Evolutionary conservation across 92 coral and sea anemone genomes (phyloP), one percentile per base, ranked within the genome.

Genomic region (Palythoa heliodiscus): DNA sequence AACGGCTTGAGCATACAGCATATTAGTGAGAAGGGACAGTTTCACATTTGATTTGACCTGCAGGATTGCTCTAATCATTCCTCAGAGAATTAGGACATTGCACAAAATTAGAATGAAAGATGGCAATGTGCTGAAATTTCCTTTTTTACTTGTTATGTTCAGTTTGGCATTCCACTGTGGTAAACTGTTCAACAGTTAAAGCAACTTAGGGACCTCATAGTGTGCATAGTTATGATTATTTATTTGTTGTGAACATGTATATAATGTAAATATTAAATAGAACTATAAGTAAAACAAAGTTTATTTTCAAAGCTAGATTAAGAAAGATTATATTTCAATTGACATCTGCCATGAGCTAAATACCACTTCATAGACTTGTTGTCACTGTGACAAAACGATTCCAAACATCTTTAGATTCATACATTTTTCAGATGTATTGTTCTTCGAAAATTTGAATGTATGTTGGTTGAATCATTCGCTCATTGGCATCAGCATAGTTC

Each of bases 231-330:
- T 69, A 25, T 86, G 95, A 87, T 92, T 92, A 94, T 94, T 94
- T 94, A 94, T 94, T 94, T 94, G 98, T 92, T 69, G 85, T 87
- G 82, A 92, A 90, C 69, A 35, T 94, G 98, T 94, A 94, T 87
- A 94, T 94, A 93, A 25, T 94, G 98, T 94, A 92, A 86, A 94
- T 94, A 29, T 29, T 29, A 94, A 71, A 83, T 74, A 84, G 91
- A 92, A 92, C 88, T 92, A 89, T 90, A 90, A 88, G 88, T 90
- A 75, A 88, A 86, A 75, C 89, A 86, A 91, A 89, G 90, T 88
- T 94, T 92, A 94, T 94, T 94, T 94, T 94, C 98, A 48, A 89
- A 40, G 84, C 73, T 37, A 66, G 39, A 64, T 40, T 70, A 67
- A 80, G 73, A 79, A 80, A 79, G 58, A 66, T 80, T 80, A 80